These are phyloP conservation scores for Aurelia aurita DNA, from an alignment of 30 jellyfish, hydroid and myxozoan species.

Conservation along the genomic window DNA sequence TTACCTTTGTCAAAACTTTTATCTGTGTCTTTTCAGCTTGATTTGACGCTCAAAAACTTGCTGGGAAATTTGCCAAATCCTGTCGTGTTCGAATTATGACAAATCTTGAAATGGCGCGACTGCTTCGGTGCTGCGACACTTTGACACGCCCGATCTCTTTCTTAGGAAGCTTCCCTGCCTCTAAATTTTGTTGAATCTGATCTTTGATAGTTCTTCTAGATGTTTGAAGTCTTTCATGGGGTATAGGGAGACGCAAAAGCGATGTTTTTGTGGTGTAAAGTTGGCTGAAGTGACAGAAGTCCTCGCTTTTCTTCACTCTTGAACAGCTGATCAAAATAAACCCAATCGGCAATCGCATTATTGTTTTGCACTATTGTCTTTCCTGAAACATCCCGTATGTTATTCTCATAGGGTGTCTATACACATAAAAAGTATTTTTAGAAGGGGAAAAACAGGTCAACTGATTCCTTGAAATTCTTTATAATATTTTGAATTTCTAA, in stretches of 20 bases:
- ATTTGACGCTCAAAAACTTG: too few relatives aligned
- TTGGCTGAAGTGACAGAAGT: too few relatives aligned
- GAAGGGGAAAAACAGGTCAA: too few relatives aligned
- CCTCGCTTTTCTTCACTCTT: not conserved
- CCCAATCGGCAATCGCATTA: not conserved
- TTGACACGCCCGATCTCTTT: slow-evolving; percentile 15
- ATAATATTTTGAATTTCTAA: too few relatives aligned
- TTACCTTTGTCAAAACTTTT: too few relatives aligned
- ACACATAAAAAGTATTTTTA: too few relatives aligned
- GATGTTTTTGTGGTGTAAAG: too few relatives aligned
- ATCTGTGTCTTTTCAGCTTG: too few relatives aligned
- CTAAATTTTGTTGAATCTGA: not conserved
- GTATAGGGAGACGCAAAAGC: too few relatives aligned
- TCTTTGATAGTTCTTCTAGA: not conserved
- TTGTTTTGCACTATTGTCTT: slow-evolving; percentile 15
- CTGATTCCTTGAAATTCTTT: too few relatives aligned
- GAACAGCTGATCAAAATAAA: slow-evolving; percentile 58
- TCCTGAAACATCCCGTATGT: slow-evolving; percentile 30
- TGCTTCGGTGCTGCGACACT: slow-evolving; percentile 4
- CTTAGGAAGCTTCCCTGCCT: too few relatives aligned
- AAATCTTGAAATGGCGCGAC: slow-evolving; percentile 15
- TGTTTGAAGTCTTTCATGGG: too few relatives aligned
- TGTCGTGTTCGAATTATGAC: not conserved
- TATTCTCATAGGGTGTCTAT: slow-evolving; percentile 5
- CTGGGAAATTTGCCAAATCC: not conserved